Conservation (phyloP, 2,113 vertebrate species). For the Tychaedon coryphoeus region DNA sequence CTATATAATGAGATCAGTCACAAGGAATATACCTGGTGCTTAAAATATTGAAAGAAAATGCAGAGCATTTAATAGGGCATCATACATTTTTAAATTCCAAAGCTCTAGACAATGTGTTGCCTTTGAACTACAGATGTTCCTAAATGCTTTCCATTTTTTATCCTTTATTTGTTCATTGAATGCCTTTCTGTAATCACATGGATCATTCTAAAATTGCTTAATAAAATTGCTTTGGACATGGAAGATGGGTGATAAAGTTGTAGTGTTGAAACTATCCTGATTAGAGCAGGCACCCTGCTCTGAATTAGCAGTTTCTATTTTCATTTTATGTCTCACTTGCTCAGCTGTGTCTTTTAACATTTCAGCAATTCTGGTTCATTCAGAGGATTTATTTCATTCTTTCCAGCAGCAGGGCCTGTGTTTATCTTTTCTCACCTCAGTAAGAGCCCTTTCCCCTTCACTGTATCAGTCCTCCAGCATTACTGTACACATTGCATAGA, state of each 20-base stretch:
- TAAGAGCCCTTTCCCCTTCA: conserved; percentile 28
- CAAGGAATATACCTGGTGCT: not conserved
- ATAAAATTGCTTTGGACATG: not conserved
- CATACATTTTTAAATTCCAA: not conserved
- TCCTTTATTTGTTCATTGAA: not conserved
- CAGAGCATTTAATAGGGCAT: not conserved
- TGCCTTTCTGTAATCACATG: not conserved
- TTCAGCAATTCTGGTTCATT: conserved; percentile 28
- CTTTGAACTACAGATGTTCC: not conserved
- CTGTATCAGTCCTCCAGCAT: not conserved
- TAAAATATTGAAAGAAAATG: not conserved
- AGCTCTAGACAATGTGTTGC: not conserved
- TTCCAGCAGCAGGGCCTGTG: not conserved
- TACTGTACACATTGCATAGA: not conserved
- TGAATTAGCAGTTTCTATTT: conserved; percentile 18
- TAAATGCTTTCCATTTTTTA: not conserved
- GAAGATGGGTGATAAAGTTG: not conserved
- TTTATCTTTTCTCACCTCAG: conserved; percentile 57
- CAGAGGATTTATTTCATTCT: conserved; percentile 41
- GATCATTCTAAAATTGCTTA: not conserved
- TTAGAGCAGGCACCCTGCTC: not conserved
- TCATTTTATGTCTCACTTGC: not conserved
- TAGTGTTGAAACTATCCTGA: not conserved
- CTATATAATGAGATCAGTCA: not conserved
- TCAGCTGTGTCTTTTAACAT: conserved; percentile 6